Percentiles rank a stretch among this genome's conserved stretches.
Conservation (phyloP, 2,797 vertebrate genomes). For the Sphenopsis melanotis region DNA sequence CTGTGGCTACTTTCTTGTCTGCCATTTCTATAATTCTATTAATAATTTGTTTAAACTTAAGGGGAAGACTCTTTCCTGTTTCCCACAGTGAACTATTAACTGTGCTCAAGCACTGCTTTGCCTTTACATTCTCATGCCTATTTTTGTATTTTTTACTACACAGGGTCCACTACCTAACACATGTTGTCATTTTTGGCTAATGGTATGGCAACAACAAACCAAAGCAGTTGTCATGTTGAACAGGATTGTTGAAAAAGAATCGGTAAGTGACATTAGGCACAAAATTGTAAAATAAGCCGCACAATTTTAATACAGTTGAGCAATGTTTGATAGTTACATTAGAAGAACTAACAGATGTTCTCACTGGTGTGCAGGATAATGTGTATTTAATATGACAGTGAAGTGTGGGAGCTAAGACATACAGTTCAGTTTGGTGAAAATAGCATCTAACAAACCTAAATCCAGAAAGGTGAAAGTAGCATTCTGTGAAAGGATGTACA, state of each 20-base stretch:
- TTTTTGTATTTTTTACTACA: background rate
- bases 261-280: conserved; percentile 79
- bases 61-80: background rate
- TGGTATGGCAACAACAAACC: conserved; percentile 95
- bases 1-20: background rate
- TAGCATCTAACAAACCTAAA: background rate
- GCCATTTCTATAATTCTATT: background rate
- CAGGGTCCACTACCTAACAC: conserved; percentile 97
- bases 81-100: background rate
- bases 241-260: conserved; percentile 94
- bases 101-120: background rate
- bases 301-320: background rate
- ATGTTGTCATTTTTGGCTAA: conserved; percentile 98
- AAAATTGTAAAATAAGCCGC: background rate
- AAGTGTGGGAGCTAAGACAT: background rate
- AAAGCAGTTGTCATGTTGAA: conserved; percentile 98
- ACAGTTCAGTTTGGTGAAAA: background rate
- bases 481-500: background rate
- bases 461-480: background rate
- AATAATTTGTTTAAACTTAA: background rate
- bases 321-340: background rate
- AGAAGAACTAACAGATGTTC: background rate
- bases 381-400: background rate
- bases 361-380: background rate
- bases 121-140: background rate